Evolutionary conservation across 2,113 vertebrate species (phyloP), one percentile per base, ranked within the genome.

Genomic region (Pterophyllum scalare): DNA sequence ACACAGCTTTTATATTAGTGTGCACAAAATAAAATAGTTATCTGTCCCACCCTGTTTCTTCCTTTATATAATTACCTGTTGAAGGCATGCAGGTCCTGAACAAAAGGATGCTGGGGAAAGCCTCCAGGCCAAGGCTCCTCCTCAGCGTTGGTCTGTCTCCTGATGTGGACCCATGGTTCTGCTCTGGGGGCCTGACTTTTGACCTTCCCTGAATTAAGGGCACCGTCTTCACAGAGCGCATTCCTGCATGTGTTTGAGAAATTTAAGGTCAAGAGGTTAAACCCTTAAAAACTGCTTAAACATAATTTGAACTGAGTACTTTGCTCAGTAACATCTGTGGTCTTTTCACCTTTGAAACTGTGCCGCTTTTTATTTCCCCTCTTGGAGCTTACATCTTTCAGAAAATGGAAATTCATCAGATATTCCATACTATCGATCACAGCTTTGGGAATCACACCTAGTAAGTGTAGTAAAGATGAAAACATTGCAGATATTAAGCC

Each of bases 391-490:
- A 89, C 78, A 35, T 93, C 86, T 90, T 97, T 95, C 1, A 59
- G 33, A 76, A 35, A 17, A 46, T 76, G 19, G 78, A 95, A 89
- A 65, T 96, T 95, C 67, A 96, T 85, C 91, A 98, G 95, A 13
- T 92, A 93, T 10, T 96, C 97, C 91, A 97, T 94, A 84, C 96
- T 97, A 88, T 97, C 96, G 82, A 97, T 83, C 19, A 98, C 95
- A 84, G 94, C 93, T 79, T 96, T 95, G 46, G 98, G 97, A 78
- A 98, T 94, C 88, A 92, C 95, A 7, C 97, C 98, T 99, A 65
- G 38, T 79, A 52, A n/a, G 61, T 4, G 62, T 0, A 14, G 6
- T 8, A 15, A 57, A 54, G 5, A 56, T 26, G 15, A 59, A 1
- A 61, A 83, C 9, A 31, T 6, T 43, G 6, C 17, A 56, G 3